Conservation (phyloP, 2,888 invertebrate species). For the Capitulum mitella region DNA sequence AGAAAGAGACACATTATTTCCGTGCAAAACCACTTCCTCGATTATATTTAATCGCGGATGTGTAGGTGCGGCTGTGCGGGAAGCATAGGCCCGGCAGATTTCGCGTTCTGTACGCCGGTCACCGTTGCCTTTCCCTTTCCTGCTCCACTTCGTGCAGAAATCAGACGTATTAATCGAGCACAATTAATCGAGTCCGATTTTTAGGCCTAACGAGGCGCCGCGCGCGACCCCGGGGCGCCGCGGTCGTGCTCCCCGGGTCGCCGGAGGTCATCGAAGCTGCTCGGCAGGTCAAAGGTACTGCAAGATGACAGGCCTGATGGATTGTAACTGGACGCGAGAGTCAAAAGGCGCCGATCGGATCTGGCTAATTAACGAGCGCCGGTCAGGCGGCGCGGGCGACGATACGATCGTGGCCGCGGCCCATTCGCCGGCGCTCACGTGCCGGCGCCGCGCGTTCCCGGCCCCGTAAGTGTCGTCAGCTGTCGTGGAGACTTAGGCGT, state of each 20-base stretch:
- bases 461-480: background rate
- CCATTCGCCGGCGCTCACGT: background rate
- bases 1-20: background rate
- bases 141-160: background rate
- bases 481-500: background rate
- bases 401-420: background rate
- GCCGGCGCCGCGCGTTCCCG: background rate
- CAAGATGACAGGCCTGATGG: background rate
- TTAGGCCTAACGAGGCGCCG: background rate
- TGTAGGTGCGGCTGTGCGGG: background rate
- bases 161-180: background rate
- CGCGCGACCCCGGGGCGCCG: background rate
- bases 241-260: background rate
- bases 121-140: background rate
- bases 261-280: background rate
- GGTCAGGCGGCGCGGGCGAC: background rate
- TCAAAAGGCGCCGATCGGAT: background rate
- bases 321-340: background rate
- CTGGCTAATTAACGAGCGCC: background rate
- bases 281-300: background rate
- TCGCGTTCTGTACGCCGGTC: background rate
- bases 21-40: conserved; percentile 13
- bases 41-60: background rate
- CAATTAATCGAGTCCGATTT: background rate
- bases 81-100: background rate